These are phyloP conservation scores for Malacosoma neustria DNA, from an alignment of 2,888 invertebrate species.

Conservation along the genomic window DNA sequence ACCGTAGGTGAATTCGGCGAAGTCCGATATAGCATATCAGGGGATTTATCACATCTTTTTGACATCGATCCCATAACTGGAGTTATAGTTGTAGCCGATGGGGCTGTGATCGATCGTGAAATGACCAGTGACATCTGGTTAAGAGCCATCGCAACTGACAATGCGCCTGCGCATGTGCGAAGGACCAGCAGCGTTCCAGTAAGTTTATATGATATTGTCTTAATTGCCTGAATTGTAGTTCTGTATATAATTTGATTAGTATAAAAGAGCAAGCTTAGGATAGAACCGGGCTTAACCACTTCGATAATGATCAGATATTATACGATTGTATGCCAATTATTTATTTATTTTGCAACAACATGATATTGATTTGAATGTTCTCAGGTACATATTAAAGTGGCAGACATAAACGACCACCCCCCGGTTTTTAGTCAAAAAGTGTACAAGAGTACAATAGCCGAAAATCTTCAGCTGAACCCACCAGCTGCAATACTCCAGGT, in stretches of 20 bases:
- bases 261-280: no score
- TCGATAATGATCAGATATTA: no score
- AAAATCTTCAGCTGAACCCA: constrained; percentile 86
- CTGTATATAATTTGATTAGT: no score
- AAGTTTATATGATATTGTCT: constrained; percentile 27
- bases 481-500: constrained; percentile 89
- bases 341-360: no score
- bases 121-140: constrained; percentile 79
- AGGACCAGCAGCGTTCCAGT: constrained; percentile 85
- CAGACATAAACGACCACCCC: constrained; percentile 92
- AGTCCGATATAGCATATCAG: constrained; percentile 84
- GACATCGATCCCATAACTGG: constrained; percentile 82
- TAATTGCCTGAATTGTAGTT: not conserved
- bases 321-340: no score
- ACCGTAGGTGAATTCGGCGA: constrained; percentile 80
- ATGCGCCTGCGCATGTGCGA: constrained; percentile 80
- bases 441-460: constrained; percentile 87
- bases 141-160: constrained; percentile 87
- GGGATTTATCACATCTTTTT: constrained; percentile 84
- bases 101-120: constrained; percentile 87
- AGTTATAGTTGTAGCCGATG: constrained; percentile 82
- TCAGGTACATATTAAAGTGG: constrained; percentile 82
- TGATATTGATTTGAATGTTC: no score
- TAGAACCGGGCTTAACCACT: no score
- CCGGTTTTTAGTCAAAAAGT: constrained; percentile 86